Evolutionary conservation across 1,140 invertebrate genomes (phyloP).

Genomic region (Conus betulinus): DNA sequence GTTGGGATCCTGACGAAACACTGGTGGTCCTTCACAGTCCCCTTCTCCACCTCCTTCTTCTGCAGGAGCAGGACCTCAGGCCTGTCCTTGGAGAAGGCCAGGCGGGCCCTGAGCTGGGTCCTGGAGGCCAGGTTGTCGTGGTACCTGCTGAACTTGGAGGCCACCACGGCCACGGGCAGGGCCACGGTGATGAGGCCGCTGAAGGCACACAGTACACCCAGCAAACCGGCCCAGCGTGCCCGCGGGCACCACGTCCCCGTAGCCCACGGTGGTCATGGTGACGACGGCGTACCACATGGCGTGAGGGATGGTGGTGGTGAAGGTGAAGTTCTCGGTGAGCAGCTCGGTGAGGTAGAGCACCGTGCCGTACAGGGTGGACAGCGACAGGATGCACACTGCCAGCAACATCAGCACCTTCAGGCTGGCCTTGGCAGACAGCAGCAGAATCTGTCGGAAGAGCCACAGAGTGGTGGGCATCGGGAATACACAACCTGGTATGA

Average conservation of each 20-base stretch:
- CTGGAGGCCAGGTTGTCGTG: not conserved
- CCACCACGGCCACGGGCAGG: slow-evolving; percentile 89
- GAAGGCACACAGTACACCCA: slow-evolving; percentile 89
- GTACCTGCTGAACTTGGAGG: slow-evolving; percentile 84
- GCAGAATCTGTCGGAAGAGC: not conserved
- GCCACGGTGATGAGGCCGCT: slow-evolving; percentile 78
- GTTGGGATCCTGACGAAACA: no score
- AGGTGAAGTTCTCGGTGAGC: not conserved
- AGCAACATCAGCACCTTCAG: not conserved
- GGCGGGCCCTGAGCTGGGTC: not conserved
- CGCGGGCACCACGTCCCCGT: slow-evolving; percentile 89
- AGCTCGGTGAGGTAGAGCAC: not conserved
- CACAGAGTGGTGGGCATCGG: no score
- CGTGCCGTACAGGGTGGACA: not conserved
- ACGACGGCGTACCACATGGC: slow-evolving; percentile 91
- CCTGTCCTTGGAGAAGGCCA: not conserved
- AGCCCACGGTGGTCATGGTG: slow-evolving; percentile 99
- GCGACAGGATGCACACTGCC: not conserved
- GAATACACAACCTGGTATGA: no score
- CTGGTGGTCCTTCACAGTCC: no score
- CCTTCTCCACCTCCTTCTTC: not conserved
- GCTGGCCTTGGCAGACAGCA: not conserved
- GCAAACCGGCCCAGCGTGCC: slow-evolving; percentile 67
- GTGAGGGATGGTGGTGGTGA: slow-evolving; percentile 84
- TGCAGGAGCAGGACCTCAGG: slow-evolving; percentile 36